Evolutionary conservation across 2,113 vertebrate species (phyloP).

Genomic region (Pantherophis guttatus): DNA sequence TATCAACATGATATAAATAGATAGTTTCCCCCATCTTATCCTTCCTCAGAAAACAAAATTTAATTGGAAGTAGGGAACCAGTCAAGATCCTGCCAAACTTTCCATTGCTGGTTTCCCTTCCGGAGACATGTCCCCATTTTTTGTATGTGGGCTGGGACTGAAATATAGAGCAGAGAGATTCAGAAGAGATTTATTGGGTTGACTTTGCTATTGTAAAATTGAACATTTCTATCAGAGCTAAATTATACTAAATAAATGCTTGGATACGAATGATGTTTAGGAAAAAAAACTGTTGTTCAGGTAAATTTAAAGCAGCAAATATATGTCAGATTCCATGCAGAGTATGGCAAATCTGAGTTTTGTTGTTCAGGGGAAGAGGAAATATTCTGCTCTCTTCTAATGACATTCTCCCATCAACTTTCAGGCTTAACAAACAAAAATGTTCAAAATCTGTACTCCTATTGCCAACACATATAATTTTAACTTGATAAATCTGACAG

Average conservation of each 20-base stretch:
- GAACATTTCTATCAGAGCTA: not conserved
- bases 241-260: not conserved
- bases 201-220: not conserved
- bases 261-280: not conserved
- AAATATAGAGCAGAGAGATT: not conserved
- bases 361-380: too few relatives aligned
- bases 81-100: slow-evolving; percentile 12
- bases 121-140: not conserved
- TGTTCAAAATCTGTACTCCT: not conserved
- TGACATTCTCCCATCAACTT: not conserved
- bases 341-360: not conserved
- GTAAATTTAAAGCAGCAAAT: not conserved
- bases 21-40: slow-evolving; percentile 36
- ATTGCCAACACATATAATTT: not conserved
- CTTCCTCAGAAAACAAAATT: slow-evolving; percentile 30
- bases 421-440: not conserved
- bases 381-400: not conserved
- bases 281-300: not conserved
- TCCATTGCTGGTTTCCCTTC: slow-evolving; percentile 26
- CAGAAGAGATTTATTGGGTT: not conserved
- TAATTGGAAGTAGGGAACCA: not conserved
- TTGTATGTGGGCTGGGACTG: not conserved
- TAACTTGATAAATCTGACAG: not conserved
- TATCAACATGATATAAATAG: slow-evolving; percentile 28
- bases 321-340: not conserved